Conservation (phyloP, 2,888 invertebrate species). For the Eupithecia abbreviata region DNA sequence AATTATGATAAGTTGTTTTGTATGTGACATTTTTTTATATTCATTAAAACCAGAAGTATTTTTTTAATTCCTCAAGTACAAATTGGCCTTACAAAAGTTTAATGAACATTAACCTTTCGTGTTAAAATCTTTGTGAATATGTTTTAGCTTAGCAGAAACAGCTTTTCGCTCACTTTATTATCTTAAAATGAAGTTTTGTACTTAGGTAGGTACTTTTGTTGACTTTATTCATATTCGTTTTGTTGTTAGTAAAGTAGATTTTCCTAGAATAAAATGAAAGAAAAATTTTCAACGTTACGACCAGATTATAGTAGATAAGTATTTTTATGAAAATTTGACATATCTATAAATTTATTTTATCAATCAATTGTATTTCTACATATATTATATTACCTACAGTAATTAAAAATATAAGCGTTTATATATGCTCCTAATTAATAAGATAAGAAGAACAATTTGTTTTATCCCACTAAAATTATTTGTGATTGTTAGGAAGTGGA, state of each 20-base stretch:
- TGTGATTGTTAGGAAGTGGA: neutral
- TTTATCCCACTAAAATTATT: neutral
- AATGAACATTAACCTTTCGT: slow-evolving; percentile 1
- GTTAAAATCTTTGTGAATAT: neutral
- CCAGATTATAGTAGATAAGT: neutral
- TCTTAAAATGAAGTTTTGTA: neutral
- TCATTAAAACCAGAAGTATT: slow-evolving; percentile 12
- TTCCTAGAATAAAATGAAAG: neutral
- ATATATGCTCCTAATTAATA: neutral
- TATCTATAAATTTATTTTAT: too few species aligned
- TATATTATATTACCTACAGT: too few species aligned
- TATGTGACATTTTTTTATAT: neutral
- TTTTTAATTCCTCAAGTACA: neutral
- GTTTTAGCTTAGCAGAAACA: neutral
- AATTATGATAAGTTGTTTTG: neutral
- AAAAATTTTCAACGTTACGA: neutral
- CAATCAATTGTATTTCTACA: too few species aligned
- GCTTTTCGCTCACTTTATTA: neutral
- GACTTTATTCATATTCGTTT: neutral
- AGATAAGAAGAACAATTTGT: neutral
- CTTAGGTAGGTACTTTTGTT: neutral
- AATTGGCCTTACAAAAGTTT: slow-evolving; percentile 4
- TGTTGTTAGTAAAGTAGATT: neutral
- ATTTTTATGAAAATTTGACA: too few species aligned
- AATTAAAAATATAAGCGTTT: too few species aligned